Base-by-base conservation (phyloP, 2,797 vertebrate species). In the Holocentrus rufus region DNA sequence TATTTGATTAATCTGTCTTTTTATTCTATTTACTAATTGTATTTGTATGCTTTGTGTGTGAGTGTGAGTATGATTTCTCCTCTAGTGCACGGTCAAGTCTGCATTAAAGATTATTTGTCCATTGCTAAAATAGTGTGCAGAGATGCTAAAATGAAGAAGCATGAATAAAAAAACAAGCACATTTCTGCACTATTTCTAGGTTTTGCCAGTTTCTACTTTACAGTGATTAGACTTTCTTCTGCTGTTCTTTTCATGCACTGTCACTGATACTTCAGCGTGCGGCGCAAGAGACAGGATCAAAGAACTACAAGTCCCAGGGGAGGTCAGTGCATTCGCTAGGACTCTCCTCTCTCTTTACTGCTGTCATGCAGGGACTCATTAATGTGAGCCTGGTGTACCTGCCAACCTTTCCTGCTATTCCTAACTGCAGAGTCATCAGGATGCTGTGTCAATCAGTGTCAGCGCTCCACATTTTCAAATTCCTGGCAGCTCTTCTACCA, bases 301-400 rank as follows among this genome's bases (percentile, higher is more conserved):
- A 62, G 22, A 6, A 18, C 58, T 15, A 50, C 30, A 50, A 39
- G 47, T 52, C 58, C 61, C 50, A 54, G n/a, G 7, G 60, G 27
- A 66, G 69, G 59, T 55, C 70, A 58, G 55, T 25, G 72, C 11
- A 2, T 54, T 58, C 31, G 39, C 52, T 13, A 46, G 23, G 50
- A 47, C 46, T 47, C 14, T 54, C 61, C 68, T 53, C 10, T 66
- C 22, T 67, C 23, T 50, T 69, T 66, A 76, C 59, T 72, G 65
- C 71, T 18, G 20, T 69, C 69, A 60, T 3, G 0, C 25, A 58
- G 69, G 67, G 1, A 81, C 77, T 81, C 65, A 82, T 87, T 83
- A 74, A 80, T 72, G 72, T 77, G 76, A 4, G 5, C 44, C 47
- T 30, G 44, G 62, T 63, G 73, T 68, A 66, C 74, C 82, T 73